Percentiles rank a stretch among this genome's conserved stretches.
phyloP scores from a whole-genome alignment of 2,888 invertebrate genomes.

The Globia sparganii region DNA sequence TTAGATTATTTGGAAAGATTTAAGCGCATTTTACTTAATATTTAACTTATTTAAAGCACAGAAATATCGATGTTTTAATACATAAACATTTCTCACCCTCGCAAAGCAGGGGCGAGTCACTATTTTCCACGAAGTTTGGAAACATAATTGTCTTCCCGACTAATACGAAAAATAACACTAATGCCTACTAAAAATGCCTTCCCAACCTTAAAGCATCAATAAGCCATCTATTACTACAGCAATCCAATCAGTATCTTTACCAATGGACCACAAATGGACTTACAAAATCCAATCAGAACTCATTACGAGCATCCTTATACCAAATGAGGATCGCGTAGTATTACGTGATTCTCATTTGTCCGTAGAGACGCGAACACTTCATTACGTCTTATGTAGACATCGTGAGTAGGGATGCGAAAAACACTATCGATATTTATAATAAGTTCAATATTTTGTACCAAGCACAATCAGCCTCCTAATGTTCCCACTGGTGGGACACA shows the following conservation, averaged over 20 bases:
- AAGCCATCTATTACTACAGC: neutral
- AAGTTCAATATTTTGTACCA: neutral
- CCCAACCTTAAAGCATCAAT: neutral
- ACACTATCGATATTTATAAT: neutral
- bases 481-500: too few relatives aligned
- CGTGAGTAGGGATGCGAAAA: conserved; percentile 9
- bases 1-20: too few relatives aligned
- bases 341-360: too few relatives aligned
- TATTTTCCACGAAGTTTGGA: neutral
- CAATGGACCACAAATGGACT: conserved; percentile 8
- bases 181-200: neutral
- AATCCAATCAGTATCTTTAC: conserved; percentile 30
- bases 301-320: conserved; percentile 28
- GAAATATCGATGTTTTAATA: neutral
- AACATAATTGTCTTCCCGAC: neutral
- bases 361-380: conserved; percentile 8
- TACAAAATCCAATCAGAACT: conserved; percentile 38
- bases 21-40: neutral
- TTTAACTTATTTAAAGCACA: neutral
- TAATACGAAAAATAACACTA: neutral
- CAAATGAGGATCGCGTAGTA: conserved; percentile 46
- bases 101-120: neutral
- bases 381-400: conserved; percentile 17
- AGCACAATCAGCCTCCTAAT: too few relatives aligned
- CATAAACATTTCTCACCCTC: neutral